These are phyloP conservation scores for Andricus quercusramuli DNA, from an alignment of 2,888 invertebrate genomes.

Conservation along the genomic window DNA sequence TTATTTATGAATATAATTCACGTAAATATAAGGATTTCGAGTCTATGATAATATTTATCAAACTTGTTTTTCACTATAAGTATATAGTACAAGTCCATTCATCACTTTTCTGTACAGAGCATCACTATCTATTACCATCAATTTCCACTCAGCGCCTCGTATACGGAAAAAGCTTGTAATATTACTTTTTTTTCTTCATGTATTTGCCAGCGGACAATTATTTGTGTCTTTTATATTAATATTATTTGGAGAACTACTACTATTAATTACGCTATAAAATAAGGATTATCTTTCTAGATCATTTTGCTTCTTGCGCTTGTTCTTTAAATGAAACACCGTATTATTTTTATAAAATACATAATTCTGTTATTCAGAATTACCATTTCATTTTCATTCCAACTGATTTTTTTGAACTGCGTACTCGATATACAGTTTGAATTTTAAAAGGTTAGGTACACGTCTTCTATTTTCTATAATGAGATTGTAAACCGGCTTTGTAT, in stretches of 20 bases:
- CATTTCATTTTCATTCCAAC: not conserved
- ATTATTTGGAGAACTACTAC: slow-evolving; percentile 73
- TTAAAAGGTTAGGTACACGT: not conserved
- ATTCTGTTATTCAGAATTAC: not conserved
- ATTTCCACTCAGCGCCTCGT: slow-evolving; percentile 76
- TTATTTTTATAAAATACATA: not conserved
- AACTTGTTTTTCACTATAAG: not conserved
- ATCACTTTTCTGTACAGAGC: slow-evolving; percentile 58
- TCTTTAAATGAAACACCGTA: not conserved
- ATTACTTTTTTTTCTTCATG: slow-evolving; percentile 76
- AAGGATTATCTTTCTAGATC: slow-evolving; percentile 75
- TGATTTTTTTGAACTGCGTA: not conserved
- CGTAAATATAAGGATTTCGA: not conserved
- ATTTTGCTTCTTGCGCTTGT: slow-evolving; percentile 66
- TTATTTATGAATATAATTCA: not conserved
- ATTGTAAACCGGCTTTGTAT: slow-evolving; percentile 77
- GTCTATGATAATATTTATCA: slow-evolving; percentile 2
- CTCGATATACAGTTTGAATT: not conserved
- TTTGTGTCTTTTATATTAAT: slow-evolving; percentile 69
- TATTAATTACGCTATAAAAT: slow-evolving; percentile 69
- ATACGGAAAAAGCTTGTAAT: slow-evolving; percentile 71
- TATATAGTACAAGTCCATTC: slow-evolving; percentile 70
- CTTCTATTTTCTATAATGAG: slow-evolving; percentile 9
- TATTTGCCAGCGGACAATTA: slow-evolving; percentile 77
- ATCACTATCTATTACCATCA: slow-evolving; percentile 43